A percentile compares a stretch with the other conserved stretches of the same genome.
Evolutionary conservation across 2,888 invertebrate genomes (phyloP).

Genomic region (Drosophila cyrtoloma): DNA sequence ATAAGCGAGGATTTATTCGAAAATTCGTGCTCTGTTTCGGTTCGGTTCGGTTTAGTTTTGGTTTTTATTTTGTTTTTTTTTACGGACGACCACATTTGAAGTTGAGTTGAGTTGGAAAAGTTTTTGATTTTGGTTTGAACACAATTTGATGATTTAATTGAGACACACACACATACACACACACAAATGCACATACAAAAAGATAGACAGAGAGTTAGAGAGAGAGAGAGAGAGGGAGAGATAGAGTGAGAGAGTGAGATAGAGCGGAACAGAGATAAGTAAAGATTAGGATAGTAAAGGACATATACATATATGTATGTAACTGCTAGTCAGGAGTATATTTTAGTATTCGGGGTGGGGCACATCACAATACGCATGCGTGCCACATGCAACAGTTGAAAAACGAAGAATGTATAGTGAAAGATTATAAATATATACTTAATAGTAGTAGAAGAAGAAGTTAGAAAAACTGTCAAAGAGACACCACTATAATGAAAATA

Average conservation of each 20-base stretch:
- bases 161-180: conserved; percentile 58
- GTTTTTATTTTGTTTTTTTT: conserved; percentile 19
- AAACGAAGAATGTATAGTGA: conserved; percentile 29
- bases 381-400: conserved; percentile 64
- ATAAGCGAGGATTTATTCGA: conserved; percentile 84
- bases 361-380: conserved; percentile 46
- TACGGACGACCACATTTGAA: conserved; percentile 44
- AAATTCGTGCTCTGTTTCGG: conserved; percentile 75
- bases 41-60: conserved; percentile 23
- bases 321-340: conserved; percentile 18
- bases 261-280: conserved; percentile 52
- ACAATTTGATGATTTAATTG: conserved; percentile 69
- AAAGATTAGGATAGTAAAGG: conserved; percentile 44
- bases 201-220: conserved; percentile 39
- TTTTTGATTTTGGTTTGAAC: conserved; percentile 62
- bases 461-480: conserved; percentile 12
- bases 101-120: conserved; percentile 52
- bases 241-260: conserved; percentile 6
- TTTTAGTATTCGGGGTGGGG: conserved; percentile 9
- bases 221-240: conserved; percentile 18
- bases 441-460: conserved; percentile 2
- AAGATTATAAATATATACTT: conserved; percentile 15
- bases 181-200: conserved; percentile 47
- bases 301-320: conserved; percentile 37
- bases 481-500: conserved; percentile 21